Conservation (phyloP, 2,113 vertebrate species). For the Macaca fascicularis region DNA sequence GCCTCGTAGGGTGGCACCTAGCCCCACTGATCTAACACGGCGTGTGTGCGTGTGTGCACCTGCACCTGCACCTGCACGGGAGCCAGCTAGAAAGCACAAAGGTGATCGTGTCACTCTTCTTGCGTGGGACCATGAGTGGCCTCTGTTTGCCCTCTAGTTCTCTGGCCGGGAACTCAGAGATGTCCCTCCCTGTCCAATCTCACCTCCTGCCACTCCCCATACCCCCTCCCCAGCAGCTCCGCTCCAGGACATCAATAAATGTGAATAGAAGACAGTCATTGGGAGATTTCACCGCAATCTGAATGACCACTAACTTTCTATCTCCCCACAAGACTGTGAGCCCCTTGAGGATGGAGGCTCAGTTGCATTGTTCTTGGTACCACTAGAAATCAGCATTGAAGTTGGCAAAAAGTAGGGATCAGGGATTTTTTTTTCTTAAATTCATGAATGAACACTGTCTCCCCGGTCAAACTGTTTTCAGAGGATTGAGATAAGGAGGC, state of each 20-base stretch:
- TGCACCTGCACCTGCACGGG: neutral
- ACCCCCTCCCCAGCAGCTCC: neutral
- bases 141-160: neutral
- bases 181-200: too few relatives aligned
- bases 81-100: neutral
- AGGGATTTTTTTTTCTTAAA: neutral
- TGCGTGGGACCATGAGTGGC: neutral
- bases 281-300: neutral
- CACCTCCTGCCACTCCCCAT: neutral
- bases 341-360: too few relatives aligned
- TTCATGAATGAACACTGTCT: neutral
- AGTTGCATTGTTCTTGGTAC: neutral
- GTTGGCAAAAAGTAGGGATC: neutral
- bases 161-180: neutral
- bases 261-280: neutral
- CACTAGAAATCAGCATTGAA: neutral
- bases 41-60: neutral
- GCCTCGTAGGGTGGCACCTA: too few relatives aligned
- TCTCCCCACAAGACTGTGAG: neutral
- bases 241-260: neutral
- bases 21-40: too few relatives aligned
- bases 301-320: neutral
- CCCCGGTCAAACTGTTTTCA: neutral
- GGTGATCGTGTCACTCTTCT: neutral
- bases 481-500: neutral